Evolutionary conservation across 2,888 invertebrate species (phyloP).

Genomic region (Drosophila fulvimacula): DNA sequence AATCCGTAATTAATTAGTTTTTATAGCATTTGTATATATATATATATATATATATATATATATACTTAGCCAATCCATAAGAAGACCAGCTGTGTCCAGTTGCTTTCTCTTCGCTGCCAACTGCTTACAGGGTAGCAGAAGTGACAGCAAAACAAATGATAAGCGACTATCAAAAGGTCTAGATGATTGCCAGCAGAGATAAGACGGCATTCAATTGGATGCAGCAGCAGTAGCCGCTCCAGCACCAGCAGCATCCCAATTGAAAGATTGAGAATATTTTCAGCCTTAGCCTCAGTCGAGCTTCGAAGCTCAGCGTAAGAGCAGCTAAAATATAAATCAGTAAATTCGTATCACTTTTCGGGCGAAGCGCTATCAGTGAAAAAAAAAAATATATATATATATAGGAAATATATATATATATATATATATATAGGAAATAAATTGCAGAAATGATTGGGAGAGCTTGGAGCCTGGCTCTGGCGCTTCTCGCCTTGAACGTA

Average conservation of each 20-base stretch:
- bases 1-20: background rate
- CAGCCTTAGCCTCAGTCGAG: conserved; percentile 59
- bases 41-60: no score
- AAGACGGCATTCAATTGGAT: conserved; percentile 57
- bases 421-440: conserved; percentile 20
- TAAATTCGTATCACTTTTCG: conserved; percentile 32
- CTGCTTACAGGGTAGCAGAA: conserved; percentile 29
- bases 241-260: conserved; percentile 2
- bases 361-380: conserved; percentile 41
- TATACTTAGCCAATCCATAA: background rate
- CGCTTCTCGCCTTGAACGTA: conserved; percentile 55
- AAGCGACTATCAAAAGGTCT: conserved; percentile 55
- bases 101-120: background rate
- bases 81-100: background rate
- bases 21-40: background rate
- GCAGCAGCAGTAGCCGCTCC: conserved; percentile 40
- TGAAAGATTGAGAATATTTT: conserved; percentile 7
- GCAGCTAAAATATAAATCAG: conserved; percentile 26
- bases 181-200: conserved; percentile 58
- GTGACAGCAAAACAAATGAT: conserved; percentile 54
- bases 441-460: conserved; percentile 45
- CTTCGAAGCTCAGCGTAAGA: conserved; percentile 55
- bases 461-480: conserved; percentile 49
- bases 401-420: conserved; percentile 16
- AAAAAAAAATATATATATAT: conserved; percentile 13